Base-by-base conservation (phyloP, 2,888 invertebrate genomes). In the Melanostoma mellinum region DNA sequence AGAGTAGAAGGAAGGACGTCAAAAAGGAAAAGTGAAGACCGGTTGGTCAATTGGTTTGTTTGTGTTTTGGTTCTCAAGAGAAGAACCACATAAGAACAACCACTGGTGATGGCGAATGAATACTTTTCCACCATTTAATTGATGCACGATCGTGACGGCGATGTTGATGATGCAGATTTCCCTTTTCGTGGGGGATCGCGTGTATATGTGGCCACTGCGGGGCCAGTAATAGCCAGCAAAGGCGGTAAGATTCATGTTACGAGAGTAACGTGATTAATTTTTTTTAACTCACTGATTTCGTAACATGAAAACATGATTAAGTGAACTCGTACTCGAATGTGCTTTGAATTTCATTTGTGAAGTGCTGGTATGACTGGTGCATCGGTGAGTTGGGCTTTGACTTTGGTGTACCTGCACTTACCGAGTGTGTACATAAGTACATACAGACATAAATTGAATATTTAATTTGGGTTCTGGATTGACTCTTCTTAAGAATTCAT, bases 21-120 rank as follows among this genome's bases (percentile, higher is more conserved):
- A 84, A 79, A 84, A 84, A 84, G 79, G 84, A 79, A 84, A 84
- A 84, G 79, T 84, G 84, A 84, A 84, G 79, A 84, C 79, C 74
- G 74, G 84, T 84, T 74, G 74, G 50, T 48, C 48, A 55, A 71
- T 78, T 55, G 60, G 68, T 56, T 46, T 68, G 71, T 61, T 77
- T 84, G 60, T 84, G 79, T 79, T 79, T 79, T 75, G 65, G 58
- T 84, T 60, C 58, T 68, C 50, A 35, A 53, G 48, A 56, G 20
- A 36, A 2, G 9, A 8, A 67, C 9, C 30, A 1, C 20, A 20
- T 20, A 20, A 20, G 9, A 42, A 67, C 42, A 42, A n/a, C 9
- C 40, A 3, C 35, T 10, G 40, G 40, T 30, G n/a, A 38, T 1
- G 10, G 33, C 8, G 36, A 35, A 40, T 33, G 20, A 20, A 46